Percentiles rank a stretch among this genome's conserved stretches.
These are phyloP conservation scores for Branchinecta sandiegonensis DNA, from an alignment of 2,888 invertebrate species.

Conservation along the genomic window DNA sequence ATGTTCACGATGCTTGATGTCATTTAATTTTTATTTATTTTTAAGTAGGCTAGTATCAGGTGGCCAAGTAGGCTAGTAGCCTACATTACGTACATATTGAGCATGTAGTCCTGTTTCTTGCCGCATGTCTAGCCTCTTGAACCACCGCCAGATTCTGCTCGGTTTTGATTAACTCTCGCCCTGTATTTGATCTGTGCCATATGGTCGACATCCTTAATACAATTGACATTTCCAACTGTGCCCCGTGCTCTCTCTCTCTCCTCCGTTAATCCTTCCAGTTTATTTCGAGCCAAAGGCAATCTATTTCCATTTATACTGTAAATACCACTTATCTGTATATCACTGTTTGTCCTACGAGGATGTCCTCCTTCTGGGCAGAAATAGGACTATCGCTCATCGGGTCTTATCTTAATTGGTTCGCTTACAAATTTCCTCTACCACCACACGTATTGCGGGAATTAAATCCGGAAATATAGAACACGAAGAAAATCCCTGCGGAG, in stretches of 20 bases:
- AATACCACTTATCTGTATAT: slow-evolving; percentile 2
- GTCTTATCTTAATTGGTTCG: slow-evolving; percentile 13
- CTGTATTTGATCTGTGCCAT: too few species aligned
- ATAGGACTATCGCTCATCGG: slow-evolving; percentile 13
- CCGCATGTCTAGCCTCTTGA: too few species aligned
- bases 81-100: too few species aligned
- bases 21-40: too few species aligned
- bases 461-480: slow-evolving; percentile 15
- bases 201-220: too few species aligned
- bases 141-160: too few species aligned
- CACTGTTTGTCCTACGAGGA: neutral
- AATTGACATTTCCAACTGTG: too few species aligned
- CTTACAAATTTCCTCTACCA: slow-evolving; percentile 13
- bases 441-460: slow-evolving; percentile 10
- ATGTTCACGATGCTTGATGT: too few species aligned
- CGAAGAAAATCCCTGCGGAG: neutral
- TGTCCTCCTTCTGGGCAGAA: neutral
- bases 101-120: too few species aligned
- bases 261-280: slow-evolving; percentile 7
- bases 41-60: too few species aligned
- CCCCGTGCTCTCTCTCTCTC: neutral
- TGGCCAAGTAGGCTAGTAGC: too few species aligned
- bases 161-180: too few species aligned
- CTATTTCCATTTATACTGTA: neutral
- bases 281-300: slow-evolving; percentile 7